Base-by-base conservation (phyloP, 2,113 vertebrate genomes). In the Rhombomys opimus region DNA sequence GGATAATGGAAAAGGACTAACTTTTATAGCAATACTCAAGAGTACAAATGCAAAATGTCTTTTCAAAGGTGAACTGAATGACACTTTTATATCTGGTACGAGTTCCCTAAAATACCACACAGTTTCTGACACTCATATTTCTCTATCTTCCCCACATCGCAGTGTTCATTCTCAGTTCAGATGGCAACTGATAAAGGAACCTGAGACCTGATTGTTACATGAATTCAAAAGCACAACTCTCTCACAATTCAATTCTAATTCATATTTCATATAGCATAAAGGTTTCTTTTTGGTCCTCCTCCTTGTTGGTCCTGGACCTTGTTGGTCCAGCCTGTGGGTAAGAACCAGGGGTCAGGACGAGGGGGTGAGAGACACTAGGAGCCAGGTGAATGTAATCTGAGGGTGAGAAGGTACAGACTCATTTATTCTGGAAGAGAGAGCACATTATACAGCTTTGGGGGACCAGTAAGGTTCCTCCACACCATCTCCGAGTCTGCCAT, bases 41-140 rank as follows among this genome's bases (percentile, higher is more conserved):
- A 81, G 13, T n/a, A 72, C 87, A 95, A 94, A 52, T 17, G 57
- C 22, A 72, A 93, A 84, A 96, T 50, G 46, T 61, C 41, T 46
- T 65, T 89, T 75, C 15, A 59, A 73, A 75, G 27, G n/a, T 67
- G n/a, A 75, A 65, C 78, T 50, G 46, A 63, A 59, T 65, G 63
- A 5, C n/a, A 57, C 35, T 57, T 80, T 81, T 38, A 73, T 65
- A 87, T 38, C 11, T 65, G 17, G 4, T 78, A 88, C 10, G 30
- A 38, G n/a, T 50, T 61, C 25, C 67, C 38, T 27, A 75, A 67
- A 30, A 30, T 18, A 23, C 75, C 54, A 95, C 32, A 0, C 38
- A 27, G 77, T 96, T 96, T 91, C 70, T 84, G 50, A 90, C 22
- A 75, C 5, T 59, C 80, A 27, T 27, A 70, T 78, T 94, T 68